Base-by-base conservation (phyloP, 1,140 invertebrate genomes). In the Temnothorax longispinosus region DNA sequence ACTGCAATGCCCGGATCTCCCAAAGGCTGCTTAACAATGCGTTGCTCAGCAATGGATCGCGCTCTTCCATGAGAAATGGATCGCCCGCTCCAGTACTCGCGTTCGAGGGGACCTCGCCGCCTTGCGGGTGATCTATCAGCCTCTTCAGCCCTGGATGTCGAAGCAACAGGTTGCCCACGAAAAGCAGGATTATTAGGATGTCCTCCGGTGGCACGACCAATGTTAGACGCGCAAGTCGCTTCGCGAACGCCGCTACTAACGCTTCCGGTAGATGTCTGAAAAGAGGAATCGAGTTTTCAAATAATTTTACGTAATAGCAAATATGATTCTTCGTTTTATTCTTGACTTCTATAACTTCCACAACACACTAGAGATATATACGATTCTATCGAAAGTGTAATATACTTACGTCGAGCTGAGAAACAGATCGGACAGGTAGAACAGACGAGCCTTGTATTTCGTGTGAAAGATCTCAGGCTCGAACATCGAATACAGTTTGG, bases 241-340 rank as follows among this genome's bases (percentile, higher is more conserved):
- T 99, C 4, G 97, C 97, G 95, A 99, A 99, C 3, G 99, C 98
- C 0, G 98, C 99, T 10, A 99, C 98, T 76, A 99, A 94, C 88
- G 97, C 97, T 92, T 99, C 98, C 0, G 99, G 98, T 85, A 99
- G 96, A 96, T 99, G 98, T 0, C 98, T 98, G 93, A 35, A 96
- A 95, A 91, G 27, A 32, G 44, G n/a, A 7, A 56, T n/a, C 0
- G 10, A 50, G 5, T 72, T 32, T 77, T 32, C 47, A 60, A 44
- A 47, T 56, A 35, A 54, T 52, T 38, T 21, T 21, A 35, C 5
- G 10, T 11, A 54, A 75, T 27, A 15, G 11, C 8, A 47, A 52
- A 38, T 52, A n/a, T 0, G 38, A n/a, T 65, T 52, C 13, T 38
- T 71, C 27, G 27, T 27, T 41, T 81, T 32, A 71, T 54, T 44